Conservation (phyloP, 2,113 vertebrate genomes). For the Gobiocypris rarus region DNA sequence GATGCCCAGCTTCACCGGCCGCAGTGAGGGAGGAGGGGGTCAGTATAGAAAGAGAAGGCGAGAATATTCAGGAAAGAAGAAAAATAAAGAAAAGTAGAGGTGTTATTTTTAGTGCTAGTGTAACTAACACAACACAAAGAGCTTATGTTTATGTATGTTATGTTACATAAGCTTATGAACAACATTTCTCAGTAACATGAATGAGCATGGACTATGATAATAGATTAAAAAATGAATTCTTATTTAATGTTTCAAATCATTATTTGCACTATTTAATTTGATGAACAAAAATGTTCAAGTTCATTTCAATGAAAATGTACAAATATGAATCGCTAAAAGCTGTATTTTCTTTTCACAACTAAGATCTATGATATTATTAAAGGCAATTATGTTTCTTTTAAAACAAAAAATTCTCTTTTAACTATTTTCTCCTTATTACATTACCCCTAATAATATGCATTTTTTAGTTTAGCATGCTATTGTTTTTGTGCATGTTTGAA, state of each 20-base stretch:
- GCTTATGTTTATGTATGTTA: not conserved
- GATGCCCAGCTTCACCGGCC: slow-evolving; percentile 81
- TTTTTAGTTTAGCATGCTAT: not conserved
- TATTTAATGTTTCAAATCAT: not conserved
- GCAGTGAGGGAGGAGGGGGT: slow-evolving; percentile 66
- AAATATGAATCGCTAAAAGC: not conserved
- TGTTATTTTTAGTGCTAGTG: not conserved
- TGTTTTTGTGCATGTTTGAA: not conserved
- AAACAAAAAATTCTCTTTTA: not conserved
- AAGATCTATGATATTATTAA: slow-evolving; percentile 8
- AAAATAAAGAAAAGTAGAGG: slow-evolving; percentile 43
- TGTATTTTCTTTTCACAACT: not conserved
- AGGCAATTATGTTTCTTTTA: not conserved
- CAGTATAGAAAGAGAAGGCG: slow-evolving; percentile 50
- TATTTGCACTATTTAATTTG: not conserved
- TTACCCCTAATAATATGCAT: not conserved
- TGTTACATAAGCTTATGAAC: no score
- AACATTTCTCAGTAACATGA: not conserved
- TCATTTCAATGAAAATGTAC: slow-evolving; percentile 35
- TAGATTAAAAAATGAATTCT: not conserved
- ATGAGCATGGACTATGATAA: not conserved
- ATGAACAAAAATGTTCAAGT: not conserved
- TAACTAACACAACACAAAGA: not conserved
- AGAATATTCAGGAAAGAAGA: slow-evolving; percentile 50
- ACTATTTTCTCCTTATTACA: not conserved